Evolutionary conservation across 2,797 vertebrate species (phyloP).

Genomic region (Bradypodion ventrale): DNA sequence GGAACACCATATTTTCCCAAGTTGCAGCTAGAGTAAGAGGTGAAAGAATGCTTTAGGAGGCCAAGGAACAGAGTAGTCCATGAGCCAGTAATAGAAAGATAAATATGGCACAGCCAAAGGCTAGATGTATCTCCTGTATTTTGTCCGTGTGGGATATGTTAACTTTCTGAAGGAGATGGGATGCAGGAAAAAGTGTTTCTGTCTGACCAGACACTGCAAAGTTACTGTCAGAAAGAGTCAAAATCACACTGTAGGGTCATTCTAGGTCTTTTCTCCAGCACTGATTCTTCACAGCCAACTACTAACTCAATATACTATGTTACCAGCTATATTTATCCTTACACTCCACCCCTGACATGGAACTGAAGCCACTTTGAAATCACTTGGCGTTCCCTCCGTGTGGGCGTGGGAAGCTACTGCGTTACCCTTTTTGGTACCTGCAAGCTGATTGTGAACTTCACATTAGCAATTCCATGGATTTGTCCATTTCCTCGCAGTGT

Average conservation of each 20-base stretch:
- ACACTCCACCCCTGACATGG: no score
- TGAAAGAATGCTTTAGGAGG: constrained; percentile 23
- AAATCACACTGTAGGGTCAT: constrained; percentile 42
- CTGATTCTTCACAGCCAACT: rapidly evolving
- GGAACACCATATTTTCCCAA: no score
- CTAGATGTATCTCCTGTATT: rapidly evolving
- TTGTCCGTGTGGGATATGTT: constrained; percentile 7
- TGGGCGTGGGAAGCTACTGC: neutral
- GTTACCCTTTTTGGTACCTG: no score
- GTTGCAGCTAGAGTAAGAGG: neutral
- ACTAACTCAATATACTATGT: no score
- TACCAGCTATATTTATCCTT: no score
- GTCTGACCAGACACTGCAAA: constrained; percentile 25
- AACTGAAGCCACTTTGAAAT: no score
- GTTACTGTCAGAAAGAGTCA: constrained; percentile 56
- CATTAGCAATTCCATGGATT: no score
- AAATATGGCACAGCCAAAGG: neutral
- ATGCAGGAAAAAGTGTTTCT: constrained; percentile 48
- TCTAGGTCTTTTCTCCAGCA: neutral
- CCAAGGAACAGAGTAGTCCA: neutral
- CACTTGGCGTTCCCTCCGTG: no score
- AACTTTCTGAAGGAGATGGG: constrained; percentile 32
- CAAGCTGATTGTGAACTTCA: no score
- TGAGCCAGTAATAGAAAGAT: neutral
- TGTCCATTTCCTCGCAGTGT: no score